Percentiles rank a stretch among this genome's conserved stretches.
phyloP scores from a whole-genome alignment of 2,113 vertebrate genomes.

The Ailuropoda melanoleuca region DNA sequence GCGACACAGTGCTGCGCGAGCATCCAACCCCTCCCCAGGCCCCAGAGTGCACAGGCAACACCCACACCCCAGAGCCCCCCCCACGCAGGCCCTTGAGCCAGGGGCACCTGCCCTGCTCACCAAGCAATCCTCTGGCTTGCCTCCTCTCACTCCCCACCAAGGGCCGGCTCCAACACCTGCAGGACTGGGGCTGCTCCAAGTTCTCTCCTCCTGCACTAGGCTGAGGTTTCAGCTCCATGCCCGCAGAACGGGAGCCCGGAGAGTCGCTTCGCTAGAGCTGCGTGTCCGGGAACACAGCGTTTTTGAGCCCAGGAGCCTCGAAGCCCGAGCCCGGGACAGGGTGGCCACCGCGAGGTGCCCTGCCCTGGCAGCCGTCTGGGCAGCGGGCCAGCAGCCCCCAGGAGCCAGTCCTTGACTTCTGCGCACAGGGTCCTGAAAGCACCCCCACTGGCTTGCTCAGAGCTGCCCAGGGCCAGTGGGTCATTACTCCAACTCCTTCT shows the following conservation, averaged over 20 bases:
- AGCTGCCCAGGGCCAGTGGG: rapidly evolving
- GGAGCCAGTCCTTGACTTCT: neutral
- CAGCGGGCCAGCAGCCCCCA: neutral
- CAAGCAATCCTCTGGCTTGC: too few species aligned
- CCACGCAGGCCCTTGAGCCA: rapidly evolving
- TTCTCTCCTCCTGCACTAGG: neutral
- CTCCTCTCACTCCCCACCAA: rapidly evolving
- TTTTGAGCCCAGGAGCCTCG: neutral
- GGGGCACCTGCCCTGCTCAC: neutral
- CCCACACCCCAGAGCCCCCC: neutral
- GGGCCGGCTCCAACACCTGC: neutral
- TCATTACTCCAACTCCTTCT: neutral
- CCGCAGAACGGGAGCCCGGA: rapidly evolving
- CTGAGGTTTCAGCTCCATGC: too few species aligned
- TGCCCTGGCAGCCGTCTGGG: rapidly evolving
- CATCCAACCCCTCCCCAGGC: neutral
- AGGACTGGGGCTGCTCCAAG: neutral
- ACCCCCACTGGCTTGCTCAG: neutral
- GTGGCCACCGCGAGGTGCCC: neutral
- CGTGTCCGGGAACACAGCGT: rapidly evolving
- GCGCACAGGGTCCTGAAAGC: neutral
- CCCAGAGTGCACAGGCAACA: too few species aligned
- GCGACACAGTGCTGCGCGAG: too few species aligned
- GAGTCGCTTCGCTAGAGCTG: neutral
- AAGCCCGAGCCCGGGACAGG: neutral